phyloP scores from a whole-genome alignment of 37 sponge, comb jelly and placozoan genomes.

The Spongilla lacustris region DNA sequence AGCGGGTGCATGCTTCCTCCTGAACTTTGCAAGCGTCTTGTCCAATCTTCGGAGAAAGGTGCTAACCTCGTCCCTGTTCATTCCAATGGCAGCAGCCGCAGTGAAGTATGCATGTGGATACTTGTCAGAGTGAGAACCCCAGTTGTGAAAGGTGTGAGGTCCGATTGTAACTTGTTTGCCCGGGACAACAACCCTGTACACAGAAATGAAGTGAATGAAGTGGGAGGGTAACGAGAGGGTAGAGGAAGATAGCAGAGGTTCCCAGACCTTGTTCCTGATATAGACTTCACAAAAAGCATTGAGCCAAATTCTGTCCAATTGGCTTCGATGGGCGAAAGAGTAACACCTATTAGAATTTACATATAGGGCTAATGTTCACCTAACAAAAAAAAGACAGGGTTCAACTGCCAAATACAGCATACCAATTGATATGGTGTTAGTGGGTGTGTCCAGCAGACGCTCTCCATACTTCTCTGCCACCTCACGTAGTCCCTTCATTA shows the following conservation, averaged over 20 bases:
- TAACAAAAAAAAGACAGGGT: no score
- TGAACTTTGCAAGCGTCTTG: slow-evolving; percentile 79
- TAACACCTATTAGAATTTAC: neutral
- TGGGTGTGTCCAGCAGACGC: slow-evolving; percentile 79
- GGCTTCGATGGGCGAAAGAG: neutral
- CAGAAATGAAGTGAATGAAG: neutral
- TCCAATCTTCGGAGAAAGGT: slow-evolving; percentile 68
- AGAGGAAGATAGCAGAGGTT: neutral
- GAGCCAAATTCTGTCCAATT: slow-evolving; percentile 85
- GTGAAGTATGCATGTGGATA: slow-evolving; percentile 94
- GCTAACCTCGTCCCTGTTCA: slow-evolving; percentile 85
- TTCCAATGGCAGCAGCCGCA: slow-evolving; percentile 95
- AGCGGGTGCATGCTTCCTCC: slow-evolving; percentile 16
- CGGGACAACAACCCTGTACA: slow-evolving; percentile 73
- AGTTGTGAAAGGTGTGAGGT: slow-evolving; percentile 76
- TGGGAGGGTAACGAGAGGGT: neutral
- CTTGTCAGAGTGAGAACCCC: slow-evolving; percentile 83
- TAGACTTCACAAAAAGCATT: slow-evolving; percentile 85
- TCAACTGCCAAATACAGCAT: slow-evolving; percentile 20
- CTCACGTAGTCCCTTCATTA: slow-evolving; percentile 53
- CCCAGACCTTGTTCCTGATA: slow-evolving; percentile 91
- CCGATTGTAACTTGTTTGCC: slow-evolving; percentile 83
- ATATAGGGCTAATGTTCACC: no score
- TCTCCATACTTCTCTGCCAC: slow-evolving; percentile 76
- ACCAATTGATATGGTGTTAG: slow-evolving; percentile 95